Evolutionary conservation across 2,888 invertebrate genomes (phyloP), one percentile per base, ranked within the genome.

Genomic region (Sminthurides aquaticus): DNA sequence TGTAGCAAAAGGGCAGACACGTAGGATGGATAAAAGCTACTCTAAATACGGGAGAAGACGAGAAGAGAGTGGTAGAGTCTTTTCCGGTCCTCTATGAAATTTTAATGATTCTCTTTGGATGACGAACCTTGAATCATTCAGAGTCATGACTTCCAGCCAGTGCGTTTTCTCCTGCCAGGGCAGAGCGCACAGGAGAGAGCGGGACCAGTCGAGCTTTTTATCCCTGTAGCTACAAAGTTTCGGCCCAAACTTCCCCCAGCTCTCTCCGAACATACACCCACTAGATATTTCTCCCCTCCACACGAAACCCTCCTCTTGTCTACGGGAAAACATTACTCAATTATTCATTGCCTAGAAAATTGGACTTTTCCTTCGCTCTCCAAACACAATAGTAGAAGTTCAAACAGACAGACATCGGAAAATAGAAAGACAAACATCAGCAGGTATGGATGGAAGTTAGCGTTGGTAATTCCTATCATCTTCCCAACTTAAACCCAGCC

Each of bases 311-410:
- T 22, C 29, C 20, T 34, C 58, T 22, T 8, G 34, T 22, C 22
- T 18, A 24, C 2, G 57, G 48, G 65, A 69, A 69, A 69, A 71
- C 71, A 69, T 71, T 69, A 69, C 71, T 71, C 69, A 71, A 71
- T 71, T 71, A 71, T 71, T 71, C 67, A 71, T 67, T 69, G 69
- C 67, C 66, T 68, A 52, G 60, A 59, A 71, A 71, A 71, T 68
- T 69, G 68, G 71, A 71, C 67, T 69, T 69, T 66, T 52, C 64
- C 58, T 54, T 34, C 22, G 20, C 20, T 52, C 52, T 15, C n/a
- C n/a, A n/a, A n/a, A n/a, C n/a, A n/a, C n/a, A n/a, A n/a, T n/a
- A n/a, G n/a, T 5, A 34, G 43, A 34, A 34, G 43, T 34, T 11
- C 5, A 34, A 34, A 34, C 43, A 34, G 43, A 34, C 8, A 34